Base-by-base conservation (phyloP, 1,140 invertebrate genomes). In the Tetraneura akinire region DNA sequence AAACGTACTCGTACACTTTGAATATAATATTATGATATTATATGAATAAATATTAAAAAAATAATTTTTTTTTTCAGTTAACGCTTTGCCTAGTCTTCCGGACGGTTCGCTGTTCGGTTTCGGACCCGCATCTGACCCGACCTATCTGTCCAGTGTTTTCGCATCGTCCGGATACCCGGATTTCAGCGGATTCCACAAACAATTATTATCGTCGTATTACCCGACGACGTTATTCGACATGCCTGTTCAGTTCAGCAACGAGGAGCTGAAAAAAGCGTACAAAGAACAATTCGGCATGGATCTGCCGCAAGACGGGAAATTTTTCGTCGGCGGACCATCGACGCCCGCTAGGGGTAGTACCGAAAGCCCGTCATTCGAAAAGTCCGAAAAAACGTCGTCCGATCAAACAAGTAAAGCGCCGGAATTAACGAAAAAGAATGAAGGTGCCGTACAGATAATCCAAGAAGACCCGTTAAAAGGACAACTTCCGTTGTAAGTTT, bases 401-500 rank as follows among this genome's bases (percentile, higher is more conserved):
- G 32, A 37, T 8, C 32, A 37, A 37, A 4, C 32, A 37, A 3
- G 3, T 37, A 37, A 37, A 8, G 32, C 8, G 32, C 32, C 51
- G 8, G 21, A 11, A 11, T 21, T 21, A 18, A 55, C 42, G 3
- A n/a, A 60, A 9, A 78, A 78, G 9, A 62, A 21, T 10, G 42
- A 26, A 37, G 32, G 32, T 8, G 18, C 74, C 1, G 53, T 78
- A 6, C 55, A 78, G 10, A 78, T 78, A 18, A 10, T 78, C 14
- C 37, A 26, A 1, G 55, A 78, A 5, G 74, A 57, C 13, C 37
- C 55, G 13, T 78, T 78, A 37, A 60, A 55, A 14, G 55, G 74
- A 60, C 55, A 74, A 6, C 14, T 78, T 0, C 74, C 74, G 10
- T 32, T 78, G 74, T 78, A 78, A 78, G 74, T 60, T 6, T 21